A percentile compares a stretch with the other conserved stretches of the same genome.
phyloP scores from a whole-genome alignment of 2,797 vertebrate species.

The Amphiprion clarkii region DNA sequence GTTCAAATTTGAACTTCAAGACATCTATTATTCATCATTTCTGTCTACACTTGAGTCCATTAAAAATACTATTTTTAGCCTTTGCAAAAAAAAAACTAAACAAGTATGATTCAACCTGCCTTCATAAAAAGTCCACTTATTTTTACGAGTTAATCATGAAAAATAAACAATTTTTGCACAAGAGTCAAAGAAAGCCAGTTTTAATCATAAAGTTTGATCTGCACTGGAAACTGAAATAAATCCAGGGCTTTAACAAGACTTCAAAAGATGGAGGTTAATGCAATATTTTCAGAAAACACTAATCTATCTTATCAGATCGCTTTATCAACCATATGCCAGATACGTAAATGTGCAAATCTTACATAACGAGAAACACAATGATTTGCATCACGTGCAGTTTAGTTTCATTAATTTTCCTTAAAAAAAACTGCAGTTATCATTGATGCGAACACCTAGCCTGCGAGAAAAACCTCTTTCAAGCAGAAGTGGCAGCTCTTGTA shows the following conservation, averaged over 20 bases:
- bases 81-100: background rate
- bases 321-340: background rate
- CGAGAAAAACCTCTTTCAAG: slow-evolving; percentile 10
- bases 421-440: background rate
- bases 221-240: background rate
- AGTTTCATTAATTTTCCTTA: background rate
- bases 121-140: too few species aligned
- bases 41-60: background rate
- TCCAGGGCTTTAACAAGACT: background rate
- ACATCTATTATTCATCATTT: background rate
- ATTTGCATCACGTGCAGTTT: slow-evolving; percentile 25
- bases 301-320: slow-evolving; percentile 20
- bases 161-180: background rate
- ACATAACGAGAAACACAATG: background rate
- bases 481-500: background rate
- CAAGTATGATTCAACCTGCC: background rate
- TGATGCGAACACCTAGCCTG: slow-evolving; percentile 9
- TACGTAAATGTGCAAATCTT: slow-evolving; percentile 31
- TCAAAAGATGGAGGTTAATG: background rate
- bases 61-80: background rate
- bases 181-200: background rate
- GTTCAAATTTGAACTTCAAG: too few species aligned
- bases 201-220: slow-evolving; percentile 3
- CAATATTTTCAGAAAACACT: background rate
- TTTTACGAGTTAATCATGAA: background rate